These are phyloP conservation scores for Odiellus spinosus DNA, from an alignment of 2,888 invertebrate species.

Conservation along the genomic window DNA sequence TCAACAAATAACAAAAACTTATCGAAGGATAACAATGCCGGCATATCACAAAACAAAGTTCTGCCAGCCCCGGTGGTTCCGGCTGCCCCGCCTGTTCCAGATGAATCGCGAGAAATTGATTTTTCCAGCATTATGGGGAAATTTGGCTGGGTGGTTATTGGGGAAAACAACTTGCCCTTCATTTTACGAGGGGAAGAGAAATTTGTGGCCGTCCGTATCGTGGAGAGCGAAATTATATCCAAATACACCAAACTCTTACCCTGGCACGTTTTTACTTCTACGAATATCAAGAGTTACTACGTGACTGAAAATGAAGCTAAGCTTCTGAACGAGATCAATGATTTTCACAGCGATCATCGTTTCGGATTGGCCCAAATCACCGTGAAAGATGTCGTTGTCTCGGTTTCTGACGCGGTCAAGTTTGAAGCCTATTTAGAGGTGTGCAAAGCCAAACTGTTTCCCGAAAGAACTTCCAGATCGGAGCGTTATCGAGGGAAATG, in stretches of 20 bases:
- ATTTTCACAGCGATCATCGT: conserved; percentile 74
- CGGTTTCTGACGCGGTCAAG: conserved; percentile 69
- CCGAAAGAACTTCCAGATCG: neutral
- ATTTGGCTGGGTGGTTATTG: conserved; percentile 81
- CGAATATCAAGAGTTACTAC: conserved; percentile 79
- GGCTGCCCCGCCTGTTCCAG: no score
- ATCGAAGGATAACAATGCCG: no score
- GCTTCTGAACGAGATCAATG: conserved; percentile 79
- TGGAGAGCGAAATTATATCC: conserved; percentile 67
- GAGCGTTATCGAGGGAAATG: conserved; percentile 7
- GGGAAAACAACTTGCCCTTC: conserved; percentile 54
- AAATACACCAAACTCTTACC: conserved; percentile 77
- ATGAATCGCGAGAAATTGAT: neutral
- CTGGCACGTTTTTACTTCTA: conserved; percentile 76
- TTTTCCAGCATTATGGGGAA: conserved; percentile 34
- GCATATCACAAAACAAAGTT: no score
- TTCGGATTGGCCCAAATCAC: conserved; percentile 78
- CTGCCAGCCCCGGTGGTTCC: no score
- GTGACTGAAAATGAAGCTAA: conserved; percentile 79
- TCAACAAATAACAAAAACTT: no score
- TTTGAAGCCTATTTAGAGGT: conserved; percentile 76
- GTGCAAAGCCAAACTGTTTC: conserved; percentile 33
- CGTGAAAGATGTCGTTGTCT: conserved; percentile 73
- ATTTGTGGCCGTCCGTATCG: conserved; percentile 85
- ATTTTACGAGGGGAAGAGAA: conserved; percentile 49